Base-by-base conservation (phyloP, 2,113 vertebrate species). In the Cottus gobio region DNA sequence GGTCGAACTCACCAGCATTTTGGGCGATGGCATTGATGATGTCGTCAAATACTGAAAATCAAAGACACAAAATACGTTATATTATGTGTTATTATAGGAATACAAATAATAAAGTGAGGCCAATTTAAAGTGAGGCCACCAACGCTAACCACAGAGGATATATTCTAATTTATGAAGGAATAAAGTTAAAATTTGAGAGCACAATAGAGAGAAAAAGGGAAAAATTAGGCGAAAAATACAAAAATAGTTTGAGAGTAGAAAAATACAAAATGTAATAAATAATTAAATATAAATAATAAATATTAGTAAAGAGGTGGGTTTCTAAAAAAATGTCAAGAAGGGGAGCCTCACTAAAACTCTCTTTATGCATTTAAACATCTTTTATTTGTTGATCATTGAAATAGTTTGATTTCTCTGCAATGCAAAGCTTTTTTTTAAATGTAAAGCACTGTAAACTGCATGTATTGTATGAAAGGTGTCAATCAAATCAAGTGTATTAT, bases 1-100 rank as follows among this genome's bases (percentile, higher is more conserved):
- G 16, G 44, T 67, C 11, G 6, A 3, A 87, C 97, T 94, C 89
- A 99, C 98, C 98, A 62, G 96, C 96, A 68, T 96, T 90, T 69
- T 90, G 89, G 10, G 96, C 96, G 89, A 99, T 77, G 52, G 95
- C 96, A 56, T 97, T 89, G 42, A 99, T 95, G 91, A 99, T 95
- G 82, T 99, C 97, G 8, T 98, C 96, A 75, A 98, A 99, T 79
- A 97, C 98, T 99, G 90, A 11, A 69, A 80, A 85, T 24, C 15
- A 75, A 58, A 77, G 26, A 61, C 46, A 50, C 3, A 50, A 34
- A 34, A 34, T 34, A 6, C 5, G 34, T 5, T 31, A 5, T 34
- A 34, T 34, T 34, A 34, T 34, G 34, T 34, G 34, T 34, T 34
- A 46, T 39, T 12, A 39, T 39, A 39, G 11, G 9, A 46, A 46